Base-by-base conservation (phyloP, 2,888 invertebrate genomes). In the Seladonia tumulorum region DNA sequence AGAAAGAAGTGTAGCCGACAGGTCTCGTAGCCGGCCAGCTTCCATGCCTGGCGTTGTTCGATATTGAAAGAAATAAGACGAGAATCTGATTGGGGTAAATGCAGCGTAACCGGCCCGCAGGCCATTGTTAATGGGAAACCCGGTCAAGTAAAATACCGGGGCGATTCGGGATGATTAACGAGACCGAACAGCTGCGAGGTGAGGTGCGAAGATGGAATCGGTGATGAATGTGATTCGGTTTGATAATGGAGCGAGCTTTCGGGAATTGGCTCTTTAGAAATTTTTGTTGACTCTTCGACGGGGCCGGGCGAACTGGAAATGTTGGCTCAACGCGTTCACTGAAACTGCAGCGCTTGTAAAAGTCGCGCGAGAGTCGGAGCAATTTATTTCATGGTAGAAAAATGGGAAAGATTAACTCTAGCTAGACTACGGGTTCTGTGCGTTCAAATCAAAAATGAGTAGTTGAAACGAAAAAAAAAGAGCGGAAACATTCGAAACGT, bases 81-180 rank as follows among this genome's bases (percentile, higher is more conserved):
- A 66, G 68, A 63, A 79, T 66, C 71, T 47, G 47, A 72, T n/a
- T 16, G 25, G 66, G 53, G 70, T 63, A 53, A 81, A 75, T 35
- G 70, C 73, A 39, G 29, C 66, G 63, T 66, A 71, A 84, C 76
- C 85, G 75, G 39, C 70, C 29, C 1, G 45, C 25, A 7, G 35
- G 25, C 53, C 71, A 71, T 84, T 84, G 84, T 63, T 74, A 63
- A 70, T 42, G 14, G 74, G 35, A 57, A 35, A 22, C 39, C 25
- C 18, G 45, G 42, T 12, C 35, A 47, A 68, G 25, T 42, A 14
- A 57, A 39, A 35, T 39, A 22, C 14, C 35, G n/a, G 5, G 22
- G 49, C 25, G 25, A 72, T 42, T 2, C 42, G 22, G 8, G 39
- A 68, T 12, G 68, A 68, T 68, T 39, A 39, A 68, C 22, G 68